These are phyloP conservation scores for Drosophila tripunctata DNA, from an alignment of 2,888 invertebrate species.

Conservation along the genomic window DNA sequence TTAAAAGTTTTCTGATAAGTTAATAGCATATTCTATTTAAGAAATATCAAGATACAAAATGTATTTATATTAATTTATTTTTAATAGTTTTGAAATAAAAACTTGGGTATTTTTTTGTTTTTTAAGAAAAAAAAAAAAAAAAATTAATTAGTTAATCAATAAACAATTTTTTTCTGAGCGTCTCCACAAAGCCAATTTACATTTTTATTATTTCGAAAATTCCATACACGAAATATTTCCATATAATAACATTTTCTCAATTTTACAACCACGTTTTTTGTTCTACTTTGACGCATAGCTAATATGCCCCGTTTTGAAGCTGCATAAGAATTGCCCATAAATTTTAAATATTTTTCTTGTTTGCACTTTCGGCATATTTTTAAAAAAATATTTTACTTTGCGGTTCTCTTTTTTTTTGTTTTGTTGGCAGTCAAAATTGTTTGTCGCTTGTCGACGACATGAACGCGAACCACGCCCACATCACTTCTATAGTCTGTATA, in stretches of 20 bases:
- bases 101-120: too few species aligned
- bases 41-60: too few species aligned
- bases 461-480: slow-evolving; percentile 60
- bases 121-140: too few species aligned
- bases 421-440: slow-evolving; percentile 62
- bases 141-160: too few species aligned
- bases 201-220: too few species aligned
- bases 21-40: too few species aligned
- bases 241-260: not conserved
- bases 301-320: slow-evolving; percentile 21
- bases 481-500: slow-evolving; percentile 46
- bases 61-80: too few species aligned
- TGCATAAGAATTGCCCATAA: slow-evolving; percentile 57
- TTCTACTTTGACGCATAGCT: not conserved
- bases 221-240: too few species aligned
- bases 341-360: slow-evolving; percentile 69
- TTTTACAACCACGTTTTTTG: not conserved
- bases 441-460: slow-evolving; percentile 57
- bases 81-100: too few species aligned
- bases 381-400: slow-evolving; percentile 22
- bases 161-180: too few species aligned
- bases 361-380: slow-evolving; percentile 71
- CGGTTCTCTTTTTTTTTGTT: slow-evolving; percentile 9
- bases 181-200: too few species aligned
- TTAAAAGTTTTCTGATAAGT: too few species aligned